Percentiles rank a stretch among this genome's conserved stretches.
These are phyloP conservation scores for Cinclus cinclus DNA, from an alignment of 2,113 vertebrate species.

Conservation along the genomic window DNA sequence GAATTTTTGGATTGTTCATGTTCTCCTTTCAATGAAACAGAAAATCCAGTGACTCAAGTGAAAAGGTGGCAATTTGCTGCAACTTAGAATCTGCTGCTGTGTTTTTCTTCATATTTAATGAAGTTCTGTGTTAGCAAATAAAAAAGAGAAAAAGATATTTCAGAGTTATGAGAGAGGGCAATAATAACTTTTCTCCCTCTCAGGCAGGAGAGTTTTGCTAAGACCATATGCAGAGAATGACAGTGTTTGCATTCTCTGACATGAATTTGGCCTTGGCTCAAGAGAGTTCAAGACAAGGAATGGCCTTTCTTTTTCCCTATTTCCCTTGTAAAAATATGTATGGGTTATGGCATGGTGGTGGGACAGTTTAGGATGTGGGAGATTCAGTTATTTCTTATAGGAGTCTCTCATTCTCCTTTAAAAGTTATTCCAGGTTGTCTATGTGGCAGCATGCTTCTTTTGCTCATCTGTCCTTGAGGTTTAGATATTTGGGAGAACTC, in stretches of 20 bases:
- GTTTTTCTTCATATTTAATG: not conserved
- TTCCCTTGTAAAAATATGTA: not conserved
- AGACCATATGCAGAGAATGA: not conserved
- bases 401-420: not conserved
- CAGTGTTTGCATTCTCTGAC: not conserved
- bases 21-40: not conserved
- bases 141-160: not conserved
- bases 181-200: not conserved
- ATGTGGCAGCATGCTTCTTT: not conserved
- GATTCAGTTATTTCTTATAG: not conserved
- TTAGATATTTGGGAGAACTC: not conserved
- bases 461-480: rapidly evolving
- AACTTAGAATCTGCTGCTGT: not conserved
- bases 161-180: not conserved
- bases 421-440: not conserved
- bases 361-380: not conserved
- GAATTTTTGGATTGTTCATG: not conserved
- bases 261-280: not conserved
- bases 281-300: not conserved
- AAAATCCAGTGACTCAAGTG: not conserved
- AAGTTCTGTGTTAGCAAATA: not conserved
- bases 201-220: not conserved
- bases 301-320: not conserved
- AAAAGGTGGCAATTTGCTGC: not conserved
- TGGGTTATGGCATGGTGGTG: not conserved